phyloP scores from a whole-genome alignment of 2,888 invertebrate genomes.

The Galerucella pusilla region DNA sequence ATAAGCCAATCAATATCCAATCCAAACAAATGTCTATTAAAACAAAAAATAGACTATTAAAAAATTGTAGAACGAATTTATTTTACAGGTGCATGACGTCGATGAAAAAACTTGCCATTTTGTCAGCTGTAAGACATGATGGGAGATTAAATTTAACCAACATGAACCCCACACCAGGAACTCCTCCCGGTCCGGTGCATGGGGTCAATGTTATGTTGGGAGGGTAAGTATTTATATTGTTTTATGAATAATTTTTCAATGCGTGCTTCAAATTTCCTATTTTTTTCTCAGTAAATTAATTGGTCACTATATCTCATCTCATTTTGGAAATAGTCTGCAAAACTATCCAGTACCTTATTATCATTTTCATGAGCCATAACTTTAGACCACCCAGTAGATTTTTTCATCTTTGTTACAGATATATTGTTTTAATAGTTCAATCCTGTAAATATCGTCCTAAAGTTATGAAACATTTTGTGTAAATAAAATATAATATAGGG shows the following conservation, averaged over 20 bases:
- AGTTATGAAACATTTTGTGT: no score
- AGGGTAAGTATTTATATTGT: constrained; percentile 71
- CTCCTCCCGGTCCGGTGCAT: constrained; percentile 66
- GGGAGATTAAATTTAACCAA: constrained; percentile 66
- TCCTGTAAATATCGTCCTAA: no score
- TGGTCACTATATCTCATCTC: no score
- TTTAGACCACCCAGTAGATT: no score
- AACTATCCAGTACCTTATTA: no score
- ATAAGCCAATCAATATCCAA: no score
- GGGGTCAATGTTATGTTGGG: constrained; percentile 81
- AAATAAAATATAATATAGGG: no score
- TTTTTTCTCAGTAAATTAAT: not conserved
- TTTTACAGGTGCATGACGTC: constrained; percentile 62
- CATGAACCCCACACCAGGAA: constrained; percentile 60
- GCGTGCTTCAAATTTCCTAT: not conserved
- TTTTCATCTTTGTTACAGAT: no score
- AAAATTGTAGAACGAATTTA: not conserved
- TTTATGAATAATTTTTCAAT: not conserved
- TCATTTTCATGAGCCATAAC: no score
- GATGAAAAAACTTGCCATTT: constrained; percentile 74
- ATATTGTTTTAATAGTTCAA: no score
- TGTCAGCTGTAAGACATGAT: constrained; percentile 68
- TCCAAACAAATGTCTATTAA: not conserved
- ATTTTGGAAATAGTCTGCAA: no score
- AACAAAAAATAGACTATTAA: not conserved